These are phyloP conservation scores for Micromys minutus DNA, from an alignment of 2,113 vertebrate species.

Conservation along the genomic window DNA sequence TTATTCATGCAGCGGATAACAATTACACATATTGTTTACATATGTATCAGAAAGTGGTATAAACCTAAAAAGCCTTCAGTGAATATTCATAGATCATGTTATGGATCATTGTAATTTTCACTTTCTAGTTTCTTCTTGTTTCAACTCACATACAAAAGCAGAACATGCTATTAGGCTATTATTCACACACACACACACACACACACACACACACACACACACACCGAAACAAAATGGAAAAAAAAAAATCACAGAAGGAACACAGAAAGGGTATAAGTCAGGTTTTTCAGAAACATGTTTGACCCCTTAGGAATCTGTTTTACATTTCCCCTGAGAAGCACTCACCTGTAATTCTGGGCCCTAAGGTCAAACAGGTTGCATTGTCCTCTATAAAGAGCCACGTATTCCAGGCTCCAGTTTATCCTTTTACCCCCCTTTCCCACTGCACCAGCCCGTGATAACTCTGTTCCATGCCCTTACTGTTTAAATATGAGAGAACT, in stretches of 20 bases:
- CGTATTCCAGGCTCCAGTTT: background rate
- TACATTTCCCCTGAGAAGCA: background rate
- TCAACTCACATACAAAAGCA: background rate
- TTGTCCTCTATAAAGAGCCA: background rate
- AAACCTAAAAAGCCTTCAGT: background rate
- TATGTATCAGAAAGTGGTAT: background rate
- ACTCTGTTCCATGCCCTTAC: background rate
- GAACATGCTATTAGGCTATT: background rate
- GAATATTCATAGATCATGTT: background rate
- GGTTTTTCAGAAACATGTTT: background rate
- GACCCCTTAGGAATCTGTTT: background rate
- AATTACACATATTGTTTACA: background rate
- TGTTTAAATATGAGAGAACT: background rate
- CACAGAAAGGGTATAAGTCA: background rate
- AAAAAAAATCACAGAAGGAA: background rate
- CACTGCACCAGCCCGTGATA: background rate
- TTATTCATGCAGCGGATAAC: background rate
- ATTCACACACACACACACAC: no score
- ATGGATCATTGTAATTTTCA: background rate
- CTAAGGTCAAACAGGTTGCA: background rate
- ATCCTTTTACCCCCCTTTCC: background rate
- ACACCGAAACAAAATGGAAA: no score
- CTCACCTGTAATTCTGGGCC: background rate
- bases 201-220: no score
- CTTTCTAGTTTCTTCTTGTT: constrained; percentile 32